Evolutionary conservation across 1,140 invertebrate species (phyloP), one percentile per base, ranked within the genome.

Genomic region (Diorhabda carinulata): DNA sequence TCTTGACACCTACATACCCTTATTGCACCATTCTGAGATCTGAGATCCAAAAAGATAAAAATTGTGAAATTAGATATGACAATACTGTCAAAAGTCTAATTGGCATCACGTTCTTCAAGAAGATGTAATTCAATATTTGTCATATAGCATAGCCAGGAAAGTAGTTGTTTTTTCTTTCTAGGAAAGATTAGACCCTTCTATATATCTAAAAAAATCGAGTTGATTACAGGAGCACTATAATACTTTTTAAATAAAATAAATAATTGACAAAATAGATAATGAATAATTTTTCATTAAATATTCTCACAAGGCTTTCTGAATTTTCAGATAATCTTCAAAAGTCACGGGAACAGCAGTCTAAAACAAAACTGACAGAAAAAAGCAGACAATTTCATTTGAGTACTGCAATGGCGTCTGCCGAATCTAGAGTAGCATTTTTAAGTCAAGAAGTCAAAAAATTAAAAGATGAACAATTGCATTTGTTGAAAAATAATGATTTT

Each of bases 381-480:
- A 79, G 64, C 82, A 63, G 78, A 64, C 45, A 67, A 60, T 67
- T 63, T 67, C 62, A 72, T 47, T 44, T 72, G 42, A 70, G 64
- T 41, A 67, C 43, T 58, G 64, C 82, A 59, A 73, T 85, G 63
- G 80, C 74, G 45, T 81, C 82, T 78, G 80, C 81, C 2, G 64
- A 85, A 73, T 79, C 83, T 61, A 84, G 80, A 78, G 83, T 84
- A 61, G 79, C 77, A 65, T 81, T 78, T 69, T 76, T 86, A 43
- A 83, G 71, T 68, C 79, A 81, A 64, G 83, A 86, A 76, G 77
- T 85, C 75, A 80, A 73, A n/a, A 82, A 82, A 75, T 74, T 86
- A 62, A 84, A 82, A 76, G 79, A 80, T 25, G 82, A 85, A 66
- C 72, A 83, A 25, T 80, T 80, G 66, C 52, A 82, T 57, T 81